A percentile compares a stretch with the other conserved stretches of the same genome.
These are phyloP conservation scores for Amphibalanus amphitrite DNA, from an alignment of 1,140 invertebrate genomes.

Conservation along the genomic window DNA sequence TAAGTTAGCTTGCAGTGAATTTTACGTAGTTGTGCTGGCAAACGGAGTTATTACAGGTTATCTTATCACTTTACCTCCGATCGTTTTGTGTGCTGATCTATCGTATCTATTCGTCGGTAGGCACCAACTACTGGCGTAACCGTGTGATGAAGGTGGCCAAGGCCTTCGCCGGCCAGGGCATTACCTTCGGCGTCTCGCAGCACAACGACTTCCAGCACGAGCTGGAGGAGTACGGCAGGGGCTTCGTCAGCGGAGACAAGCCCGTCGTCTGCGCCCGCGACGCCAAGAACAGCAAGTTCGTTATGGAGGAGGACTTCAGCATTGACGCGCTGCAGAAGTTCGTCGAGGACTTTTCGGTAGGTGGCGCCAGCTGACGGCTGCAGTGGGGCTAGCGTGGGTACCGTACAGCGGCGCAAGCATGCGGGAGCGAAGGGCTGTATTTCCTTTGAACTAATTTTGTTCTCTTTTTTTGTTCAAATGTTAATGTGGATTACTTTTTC, in stretches of 20 bases:
- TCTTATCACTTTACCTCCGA: too few species aligned
- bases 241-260: constrained; percentile 70
- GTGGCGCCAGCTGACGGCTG: not conserved
- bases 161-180: constrained; percentile 47
- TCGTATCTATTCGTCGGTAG: constrained; percentile 25
- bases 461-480: constrained; percentile 9
- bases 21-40: too few species aligned
- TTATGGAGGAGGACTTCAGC: constrained; percentile 76
- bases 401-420: too few species aligned
- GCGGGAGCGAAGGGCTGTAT: too few species aligned
- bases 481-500: not conserved
- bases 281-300: constrained; percentile 69
- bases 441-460: constrained; percentile 11
- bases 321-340: constrained; percentile 5
- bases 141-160: constrained; percentile 87
- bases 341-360: not conserved
- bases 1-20: too few species aligned
- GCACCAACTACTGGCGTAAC: constrained; percentile 99
- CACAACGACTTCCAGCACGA: constrained; percentile 87
- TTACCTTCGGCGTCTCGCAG: constrained; percentile 75
- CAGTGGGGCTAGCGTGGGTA: too few species aligned
- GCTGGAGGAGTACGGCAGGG: constrained; percentile 82
- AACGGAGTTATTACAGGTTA: too few species aligned
- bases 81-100: too few species aligned
- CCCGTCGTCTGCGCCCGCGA: constrained; percentile 70